Base-by-base conservation (phyloP, 2,888 invertebrate species). In the Acrobasis repandana region DNA sequence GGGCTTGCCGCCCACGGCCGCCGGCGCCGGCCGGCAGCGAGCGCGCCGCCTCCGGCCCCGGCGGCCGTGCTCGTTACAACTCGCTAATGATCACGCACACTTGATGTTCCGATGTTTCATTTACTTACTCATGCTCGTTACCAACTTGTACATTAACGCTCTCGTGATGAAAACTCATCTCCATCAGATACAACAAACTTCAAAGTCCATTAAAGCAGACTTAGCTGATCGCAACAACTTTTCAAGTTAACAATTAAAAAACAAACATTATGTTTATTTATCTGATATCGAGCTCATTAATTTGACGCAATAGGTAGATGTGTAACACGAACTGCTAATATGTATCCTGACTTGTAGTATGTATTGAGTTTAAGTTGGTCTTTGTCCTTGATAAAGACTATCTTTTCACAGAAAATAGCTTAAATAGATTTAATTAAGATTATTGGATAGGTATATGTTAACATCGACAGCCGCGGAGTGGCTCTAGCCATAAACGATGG, bases 151-250 rank as follows among this genome's bases (percentile, higher is more conserved):
- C 69, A 70, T 72, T 70, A 72, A 66, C 68, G 63, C 64, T 59
- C 62, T 50, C 63, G 63, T 64, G 65, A 68, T 69, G 65, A 68
- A 68, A 66, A 69, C 74, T 74, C 71, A 69, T 71, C 70, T 64
- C 67, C 66, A 70, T 69, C 67, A 61, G 63, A 67, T 72, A 64
- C 70, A 69, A 71, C 69, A 63, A 72, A 71, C 68, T 73, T 71
- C 66, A 68, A 71, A 75, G 69, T 76, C 68, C 72, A 77, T 78
- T 73, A 75, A 76, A 74, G 69, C 67, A 60, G 63, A 64, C 65
- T 66, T 66, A 65, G 61, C 64, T 61, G 62, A 64, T 62, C 57
- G 62, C 61, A 63, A 56, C 63, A 63, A 68, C 67, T 67, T 68
- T 58, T 54, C 61, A 56, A 63, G 63, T 63, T 65, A 65, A 66